Conservation (phyloP, 2,888 invertebrate genomes). For the Bunonema sp. region DNA sequence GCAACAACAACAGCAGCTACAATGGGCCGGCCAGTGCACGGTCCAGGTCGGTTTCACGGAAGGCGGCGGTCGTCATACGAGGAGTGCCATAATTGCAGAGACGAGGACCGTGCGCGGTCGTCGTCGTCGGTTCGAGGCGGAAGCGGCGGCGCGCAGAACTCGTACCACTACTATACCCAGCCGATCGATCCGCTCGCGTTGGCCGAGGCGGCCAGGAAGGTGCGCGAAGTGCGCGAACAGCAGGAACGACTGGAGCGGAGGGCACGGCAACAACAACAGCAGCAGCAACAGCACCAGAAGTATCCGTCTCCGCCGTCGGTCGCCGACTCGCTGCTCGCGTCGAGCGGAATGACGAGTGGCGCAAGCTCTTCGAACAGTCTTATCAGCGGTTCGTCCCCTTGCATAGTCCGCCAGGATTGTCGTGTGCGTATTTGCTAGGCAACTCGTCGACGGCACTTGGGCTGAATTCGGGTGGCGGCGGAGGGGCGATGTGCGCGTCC, state of each 20-base stretch:
- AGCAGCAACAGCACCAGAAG: neutral
- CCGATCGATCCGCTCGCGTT: conserved; percentile 38
- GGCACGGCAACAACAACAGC: no score
- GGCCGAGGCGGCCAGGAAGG: conserved; percentile 28
- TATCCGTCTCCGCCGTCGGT: conserved; percentile 1
- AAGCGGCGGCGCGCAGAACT: conserved; percentile 15
- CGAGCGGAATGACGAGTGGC: no score
- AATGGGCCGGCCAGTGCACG: no score
- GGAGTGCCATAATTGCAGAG: conserved; percentile 11
- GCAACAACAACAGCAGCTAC: no score
- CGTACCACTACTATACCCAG: conserved; percentile 42
- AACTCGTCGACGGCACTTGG: no score
- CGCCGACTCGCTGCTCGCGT: conserved; percentile 10
- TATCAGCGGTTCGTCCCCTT: neutral
- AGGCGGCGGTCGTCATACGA: no score
- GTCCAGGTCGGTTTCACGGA: no score
- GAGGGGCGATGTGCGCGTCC: no score
- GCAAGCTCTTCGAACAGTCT: conserved; percentile 10
- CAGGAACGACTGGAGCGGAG: neutral
- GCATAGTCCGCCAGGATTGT: conserved; percentile 2
- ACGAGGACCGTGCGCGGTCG: conserved; percentile 33
- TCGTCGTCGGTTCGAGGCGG: conserved; percentile 40
- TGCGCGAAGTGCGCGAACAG: conserved; percentile 7
- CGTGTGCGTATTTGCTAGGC: conserved; percentile 3
- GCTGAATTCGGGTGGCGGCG: conserved; percentile 5